Conservation (phyloP, 2,797 vertebrate genomes). For the Gymnoscopelus braueri region DNA sequence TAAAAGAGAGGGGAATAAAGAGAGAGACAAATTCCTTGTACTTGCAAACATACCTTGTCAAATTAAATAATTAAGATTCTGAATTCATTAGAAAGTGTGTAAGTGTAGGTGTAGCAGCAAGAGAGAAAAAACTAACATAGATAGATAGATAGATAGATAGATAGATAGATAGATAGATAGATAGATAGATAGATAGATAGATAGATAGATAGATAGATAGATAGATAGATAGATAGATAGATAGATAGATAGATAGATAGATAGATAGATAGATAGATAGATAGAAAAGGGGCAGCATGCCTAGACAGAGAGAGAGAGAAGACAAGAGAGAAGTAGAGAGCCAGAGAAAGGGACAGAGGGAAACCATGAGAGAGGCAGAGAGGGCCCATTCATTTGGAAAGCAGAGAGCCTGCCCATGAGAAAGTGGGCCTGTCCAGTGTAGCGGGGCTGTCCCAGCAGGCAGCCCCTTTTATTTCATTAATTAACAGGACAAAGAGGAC, state of each 20-base stretch:
- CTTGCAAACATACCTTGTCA: background rate
- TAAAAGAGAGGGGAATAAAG: background rate
- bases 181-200: slow-evolving; percentile 15
- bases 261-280: slow-evolving; percentile 11
- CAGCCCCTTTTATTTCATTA: slow-evolving; percentile 82
- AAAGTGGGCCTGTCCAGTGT: slow-evolving; percentile 75
- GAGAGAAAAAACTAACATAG: no score
- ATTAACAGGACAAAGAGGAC: slow-evolving; percentile 83
- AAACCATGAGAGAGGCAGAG: slow-evolving; percentile 17
- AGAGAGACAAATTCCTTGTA: no score
- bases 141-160: slow-evolving; percentile 54
- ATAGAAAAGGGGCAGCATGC: background rate
- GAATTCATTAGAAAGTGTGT: background rate
- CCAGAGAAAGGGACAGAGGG: slow-evolving; percentile 17
- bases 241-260: slow-evolving; percentile 9
- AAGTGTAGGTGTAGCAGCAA: background rate
- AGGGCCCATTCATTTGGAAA: slow-evolving; percentile 74
- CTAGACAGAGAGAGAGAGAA: slow-evolving; percentile 7
- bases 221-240: slow-evolving; percentile 50
- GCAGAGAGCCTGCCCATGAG: slow-evolving; percentile 72
- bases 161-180: slow-evolving; percentile 15
- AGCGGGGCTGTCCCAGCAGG: slow-evolving; percentile 78
- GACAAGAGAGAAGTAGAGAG: slow-evolving; percentile 40
- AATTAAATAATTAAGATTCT: background rate
- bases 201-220: background rate